Conservation (phyloP, 2,888 invertebrate species). For the Luperina testacea region DNA sequence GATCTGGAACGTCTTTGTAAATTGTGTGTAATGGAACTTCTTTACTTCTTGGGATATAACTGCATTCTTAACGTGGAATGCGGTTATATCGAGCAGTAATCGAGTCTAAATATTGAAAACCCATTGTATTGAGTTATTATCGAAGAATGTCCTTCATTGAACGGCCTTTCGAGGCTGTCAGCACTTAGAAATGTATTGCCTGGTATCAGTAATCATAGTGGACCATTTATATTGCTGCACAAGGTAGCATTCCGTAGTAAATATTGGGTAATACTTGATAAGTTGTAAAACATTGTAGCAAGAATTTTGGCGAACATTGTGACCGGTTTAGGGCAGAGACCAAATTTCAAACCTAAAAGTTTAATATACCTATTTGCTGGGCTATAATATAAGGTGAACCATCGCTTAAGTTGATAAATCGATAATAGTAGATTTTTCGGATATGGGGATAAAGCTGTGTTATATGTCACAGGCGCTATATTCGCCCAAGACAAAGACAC, state of each 20-base stretch:
- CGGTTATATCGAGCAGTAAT: conserved; percentile 50
- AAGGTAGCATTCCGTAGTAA: conserved; percentile 32
- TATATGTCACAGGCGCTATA: neutral
- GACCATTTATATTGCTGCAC: conserved; percentile 8
- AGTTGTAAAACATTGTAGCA: neutral
- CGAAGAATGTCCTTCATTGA: conserved; percentile 46
- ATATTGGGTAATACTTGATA: conserved; percentile 8
- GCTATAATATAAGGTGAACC: neutral
- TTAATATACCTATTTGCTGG: no score
- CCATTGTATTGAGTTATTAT: conserved; percentile 59
- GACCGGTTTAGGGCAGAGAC: neutral
- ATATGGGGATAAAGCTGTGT: neutral
- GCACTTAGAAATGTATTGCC: conserved; percentile 20
- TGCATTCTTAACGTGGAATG: conserved; percentile 62
- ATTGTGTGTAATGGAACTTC: conserved; percentile 23
- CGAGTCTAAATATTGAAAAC: conserved; percentile 59
- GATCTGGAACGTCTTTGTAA: neutral
- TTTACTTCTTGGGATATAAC: conserved; percentile 14
- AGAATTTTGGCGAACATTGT: neutral
- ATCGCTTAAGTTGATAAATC: neutral
- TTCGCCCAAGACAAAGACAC: neutral
- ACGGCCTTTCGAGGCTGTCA: conserved; percentile 56
- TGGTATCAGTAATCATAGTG: conserved; percentile 26
- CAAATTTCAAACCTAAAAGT: no score
- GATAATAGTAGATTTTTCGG: neutral